Evolutionary conservation across 1,140 invertebrate genomes (phyloP).

Genomic region (Dryas iulia): DNA sequence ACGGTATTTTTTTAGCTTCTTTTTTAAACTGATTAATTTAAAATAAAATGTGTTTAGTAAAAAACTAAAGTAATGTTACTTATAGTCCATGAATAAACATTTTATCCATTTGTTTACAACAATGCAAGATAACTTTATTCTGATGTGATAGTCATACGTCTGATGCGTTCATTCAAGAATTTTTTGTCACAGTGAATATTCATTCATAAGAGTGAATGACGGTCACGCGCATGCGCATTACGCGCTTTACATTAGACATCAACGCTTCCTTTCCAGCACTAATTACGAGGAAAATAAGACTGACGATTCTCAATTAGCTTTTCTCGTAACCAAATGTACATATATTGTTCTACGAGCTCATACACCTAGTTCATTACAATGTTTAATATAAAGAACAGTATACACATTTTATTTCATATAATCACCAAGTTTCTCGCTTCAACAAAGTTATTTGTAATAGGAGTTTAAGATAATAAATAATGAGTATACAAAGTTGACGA

Average conservation of each 20-base stretch:
- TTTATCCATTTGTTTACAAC: background rate
- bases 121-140: background rate
- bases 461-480: constrained; percentile 26
- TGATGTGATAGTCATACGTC: constrained; percentile 18
- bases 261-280: constrained; percentile 44
- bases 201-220: constrained; percentile 50
- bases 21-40: too few relatives aligned
- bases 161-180: constrained; percentile 30
- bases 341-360: constrained; percentile 10
- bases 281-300: constrained; percentile 36
- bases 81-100: background rate
- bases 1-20: too few relatives aligned
- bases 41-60: too few relatives aligned
- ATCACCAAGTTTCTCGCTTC: constrained; percentile 15
- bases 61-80: too few relatives aligned
- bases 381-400: constrained; percentile 11
- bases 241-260: constrained; percentile 65
- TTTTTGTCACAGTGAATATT: constrained; percentile 53
- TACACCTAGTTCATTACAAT: constrained; percentile 11
- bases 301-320: constrained; percentile 15
- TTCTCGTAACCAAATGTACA: background rate
- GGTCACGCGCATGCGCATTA: constrained; percentile 45
- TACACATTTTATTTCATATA: constrained; percentile 20
- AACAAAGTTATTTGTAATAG: constrained; percentile 18
- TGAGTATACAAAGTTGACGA: constrained; percentile 28